Evolutionary conservation across 2,113 vertebrate species (phyloP).

Genomic region (Crotalus tigris): DNA sequence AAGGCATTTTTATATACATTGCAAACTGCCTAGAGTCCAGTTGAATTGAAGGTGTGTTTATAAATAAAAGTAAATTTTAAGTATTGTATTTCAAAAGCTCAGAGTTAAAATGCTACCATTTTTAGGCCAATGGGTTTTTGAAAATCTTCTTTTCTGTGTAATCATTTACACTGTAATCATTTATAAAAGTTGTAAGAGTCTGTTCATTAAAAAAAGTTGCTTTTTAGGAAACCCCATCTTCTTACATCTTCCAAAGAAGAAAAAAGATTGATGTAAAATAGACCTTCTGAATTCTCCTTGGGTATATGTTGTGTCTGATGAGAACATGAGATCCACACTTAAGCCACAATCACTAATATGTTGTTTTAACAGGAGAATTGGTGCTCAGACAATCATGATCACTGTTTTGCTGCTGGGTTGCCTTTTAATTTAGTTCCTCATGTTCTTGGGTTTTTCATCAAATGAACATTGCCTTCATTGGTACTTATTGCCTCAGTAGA

Average conservation of each 20-base stretch:
- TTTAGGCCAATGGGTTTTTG: slow-evolving; percentile 28
- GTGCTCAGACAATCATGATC: slow-evolving; percentile 50
- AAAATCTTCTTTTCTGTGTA: slow-evolving; percentile 31
- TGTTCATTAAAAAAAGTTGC: slow-evolving; percentile 56
- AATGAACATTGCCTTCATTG: slow-evolving; percentile 30
- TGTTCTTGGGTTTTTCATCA: slow-evolving; percentile 51
- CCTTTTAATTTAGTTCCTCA: slow-evolving; percentile 51
- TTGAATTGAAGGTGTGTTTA: no score
- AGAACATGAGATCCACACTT: slow-evolving; percentile 36
- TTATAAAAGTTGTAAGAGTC: slow-evolving; percentile 35
- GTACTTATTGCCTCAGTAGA: slow-evolving; percentile 60
- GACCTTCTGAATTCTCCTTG: slow-evolving; percentile 42
- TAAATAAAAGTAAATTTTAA: slow-evolving; percentile 12
- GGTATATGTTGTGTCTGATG: slow-evolving; percentile 47
- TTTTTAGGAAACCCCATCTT: slow-evolving; percentile 55
- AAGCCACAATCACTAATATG: slow-evolving; percentile 29
- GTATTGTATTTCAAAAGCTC: neutral
- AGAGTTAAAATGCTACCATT: neutral
- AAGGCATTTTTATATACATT: no score
- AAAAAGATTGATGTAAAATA: slow-evolving; percentile 60
- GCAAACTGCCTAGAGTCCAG: no score
- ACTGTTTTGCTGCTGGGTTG: slow-evolving; percentile 58
- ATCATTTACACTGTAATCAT: slow-evolving; percentile 23
- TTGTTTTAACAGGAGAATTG: slow-evolving; percentile 47
- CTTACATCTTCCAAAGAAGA: slow-evolving; percentile 48